These are phyloP conservation scores for Chelonus formosanus DNA, from an alignment of 2,888 invertebrate species.

Conservation along the genomic window DNA sequence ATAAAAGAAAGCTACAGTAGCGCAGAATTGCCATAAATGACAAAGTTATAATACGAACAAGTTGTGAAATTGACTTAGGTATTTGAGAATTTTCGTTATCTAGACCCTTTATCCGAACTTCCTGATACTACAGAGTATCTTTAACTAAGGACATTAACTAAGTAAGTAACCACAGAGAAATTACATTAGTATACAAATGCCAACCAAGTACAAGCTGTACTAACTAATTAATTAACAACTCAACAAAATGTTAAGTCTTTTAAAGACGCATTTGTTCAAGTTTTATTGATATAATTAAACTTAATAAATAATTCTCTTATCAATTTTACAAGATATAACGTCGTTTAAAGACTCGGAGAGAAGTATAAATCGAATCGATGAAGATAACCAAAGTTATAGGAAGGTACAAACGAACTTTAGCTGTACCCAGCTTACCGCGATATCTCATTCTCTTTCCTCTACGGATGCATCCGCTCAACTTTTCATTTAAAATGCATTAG, in stretches of 20 bases:
- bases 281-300: too few relatives aligned
- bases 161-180: constrained; percentile 11
- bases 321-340: constrained; percentile 5
- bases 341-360: constrained; percentile 15
- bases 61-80: not conserved
- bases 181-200: constrained; percentile 14
- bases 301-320: too few relatives aligned
- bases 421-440: constrained; percentile 27
- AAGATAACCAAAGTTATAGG: constrained; percentile 31
- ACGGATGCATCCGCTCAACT: constrained; percentile 40
- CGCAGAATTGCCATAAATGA: not conserved
- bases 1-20: not conserved
- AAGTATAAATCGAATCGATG: constrained; percentile 31
- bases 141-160: constrained; percentile 15
- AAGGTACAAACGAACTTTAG: constrained; percentile 25
- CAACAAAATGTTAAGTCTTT: not conserved
- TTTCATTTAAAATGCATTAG: constrained; percentile 53
- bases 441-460: constrained; percentile 33
- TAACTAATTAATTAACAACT: too few relatives aligned
- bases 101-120: constrained; percentile 18
- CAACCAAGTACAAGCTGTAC: not conserved
- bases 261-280: too few relatives aligned
- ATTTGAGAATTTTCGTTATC: constrained; percentile 9
- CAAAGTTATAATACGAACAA: constrained; percentile 3
- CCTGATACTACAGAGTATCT: constrained; percentile 14